Base-by-base conservation (phyloP, 1,140 invertebrate genomes). In the Anastrepha obliqua region DNA sequence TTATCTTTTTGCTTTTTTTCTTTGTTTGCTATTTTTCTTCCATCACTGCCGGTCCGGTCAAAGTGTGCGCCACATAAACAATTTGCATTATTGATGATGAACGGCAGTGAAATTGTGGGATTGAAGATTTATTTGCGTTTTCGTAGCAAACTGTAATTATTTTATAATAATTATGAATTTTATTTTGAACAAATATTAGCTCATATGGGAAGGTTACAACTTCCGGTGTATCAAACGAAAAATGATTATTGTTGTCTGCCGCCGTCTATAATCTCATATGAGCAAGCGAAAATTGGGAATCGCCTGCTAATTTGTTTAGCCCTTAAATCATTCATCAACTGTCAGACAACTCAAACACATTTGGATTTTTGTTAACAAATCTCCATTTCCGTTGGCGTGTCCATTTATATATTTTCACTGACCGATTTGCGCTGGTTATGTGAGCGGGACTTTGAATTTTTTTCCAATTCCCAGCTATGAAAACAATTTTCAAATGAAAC, bases 41-140 rank as follows among this genome's bases (percentile, higher is more conserved):
- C 51, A 81, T 58, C 47, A 11, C 74, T 11, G 20, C n/a, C n/a
- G 47, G 44, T 13, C n/a, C n/a, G 47, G 44, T 29, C 74, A 81
- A 81, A 55, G n/a, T 81, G n/a, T 20, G 74, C 74, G 11, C 47
- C 29, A 29, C 29, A 29, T 47, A 81, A 81, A 81, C 55, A 29
- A 81, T 81, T 81, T 81, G 74, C 47, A 81, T 81, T 81, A 81
- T 81, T 81, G 74, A 55, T 81, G 20, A 58, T 81, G 0, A 67
- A 8, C 64, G n/a, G 29, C 64, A 5, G 47, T 81, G 74, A 81
- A 55, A 81, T 81, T 55, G 51, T 81, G 74, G 42, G 44, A 55
- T 1, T n/a, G 47, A 7, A 8, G 17, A 20, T 58, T 20, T 51
- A 81, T 81, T 58, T 17, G 51, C 47, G 11, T 55, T 51, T 55